A percentile compares a stretch with the other conserved stretches of the same genome.
phyloP scores from a whole-genome alignment of 2,888 invertebrate species.

The Acronicta aceris region DNA sequence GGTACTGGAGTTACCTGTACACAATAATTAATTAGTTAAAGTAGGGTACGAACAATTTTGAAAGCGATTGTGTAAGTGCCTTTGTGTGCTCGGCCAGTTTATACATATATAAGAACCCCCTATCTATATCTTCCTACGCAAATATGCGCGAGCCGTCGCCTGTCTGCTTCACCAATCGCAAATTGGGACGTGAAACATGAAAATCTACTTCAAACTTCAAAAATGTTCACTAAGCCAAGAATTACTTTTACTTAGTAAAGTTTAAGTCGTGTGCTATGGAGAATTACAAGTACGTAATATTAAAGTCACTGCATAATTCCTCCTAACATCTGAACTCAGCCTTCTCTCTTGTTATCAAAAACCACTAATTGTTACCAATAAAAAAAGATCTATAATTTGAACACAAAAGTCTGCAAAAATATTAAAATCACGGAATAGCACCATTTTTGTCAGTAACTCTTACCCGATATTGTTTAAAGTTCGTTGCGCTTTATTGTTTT shows the following conservation, averaged over 20 bases:
- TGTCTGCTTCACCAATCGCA: constrained; percentile 42
- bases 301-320: constrained; percentile 19
- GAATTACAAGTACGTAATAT: constrained; percentile 26
- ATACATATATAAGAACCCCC: constrained; percentile 36
- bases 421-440: constrained; percentile 2
- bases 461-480: not conserved
- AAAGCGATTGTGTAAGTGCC: constrained; percentile 55
- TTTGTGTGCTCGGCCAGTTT: constrained; percentile 50
- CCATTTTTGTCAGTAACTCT: constrained; percentile 4
- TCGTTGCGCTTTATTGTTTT: no score
- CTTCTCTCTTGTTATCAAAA: constrained; percentile 19
- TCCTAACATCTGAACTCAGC: constrained; percentile 42
- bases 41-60: constrained; percentile 60
- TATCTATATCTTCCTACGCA: constrained; percentile 48
- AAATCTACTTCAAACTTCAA: constrained; percentile 55
- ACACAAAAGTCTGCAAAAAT: constrained; percentile 5
- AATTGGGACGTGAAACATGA: constrained; percentile 53
- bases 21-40: constrained; percentile 62
- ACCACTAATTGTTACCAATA: constrained; percentile 17
- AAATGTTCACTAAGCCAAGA: constrained; percentile 43
- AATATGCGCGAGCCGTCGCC: constrained; percentile 46
- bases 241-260: constrained; percentile 34
- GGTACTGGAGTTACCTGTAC: constrained; percentile 42
- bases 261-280: constrained; percentile 12
- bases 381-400: not conserved